Percentiles rank a stretch among this genome's conserved stretches.
Evolutionary conservation across 2,113 vertebrate species (phyloP).

Genomic region (Serilophus lunatus): DNA sequence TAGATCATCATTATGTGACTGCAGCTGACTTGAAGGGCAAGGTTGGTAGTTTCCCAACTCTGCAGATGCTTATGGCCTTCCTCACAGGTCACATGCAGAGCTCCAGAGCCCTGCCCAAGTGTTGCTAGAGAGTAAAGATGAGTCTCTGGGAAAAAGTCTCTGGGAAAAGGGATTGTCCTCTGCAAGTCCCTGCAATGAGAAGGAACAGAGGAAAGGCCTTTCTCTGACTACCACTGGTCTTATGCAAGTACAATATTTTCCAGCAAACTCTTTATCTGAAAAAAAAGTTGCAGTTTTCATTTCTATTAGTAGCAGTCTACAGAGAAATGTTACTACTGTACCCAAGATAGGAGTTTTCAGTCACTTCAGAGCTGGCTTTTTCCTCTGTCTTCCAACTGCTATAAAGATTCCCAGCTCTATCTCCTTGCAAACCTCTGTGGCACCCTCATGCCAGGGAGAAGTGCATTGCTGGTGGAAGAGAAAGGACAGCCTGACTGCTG

Average conservation of each 20-base stretch:
- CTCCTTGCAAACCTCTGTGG: neutral
- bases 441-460: neutral
- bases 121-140: neutral
- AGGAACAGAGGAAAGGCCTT: neutral
- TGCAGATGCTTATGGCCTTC: neutral
- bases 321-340: neutral
- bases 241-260: neutral
- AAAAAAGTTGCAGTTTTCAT: neutral
- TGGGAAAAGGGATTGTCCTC: neutral
- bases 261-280: neutral
- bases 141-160: neutral
- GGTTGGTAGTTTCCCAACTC: neutral
- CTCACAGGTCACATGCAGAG: neutral
- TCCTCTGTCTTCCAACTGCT: neutral
- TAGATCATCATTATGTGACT: neutral
- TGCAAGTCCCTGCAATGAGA: neutral
- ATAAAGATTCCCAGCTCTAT: neutral
- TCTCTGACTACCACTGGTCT: neutral
- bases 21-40: fast-evolving
- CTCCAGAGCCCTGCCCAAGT: neutral
- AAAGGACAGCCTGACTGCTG: neutral
- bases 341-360: neutral
- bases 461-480: neutral
- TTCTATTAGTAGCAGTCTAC: neutral
- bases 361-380: neutral